A percentile compares a stretch with the other conserved stretches of the same genome.
These are phyloP conservation scores for Arrhamphus sclerolepis DNA, from an alignment of 2,797 vertebrate species.

Conservation along the genomic window DNA sequence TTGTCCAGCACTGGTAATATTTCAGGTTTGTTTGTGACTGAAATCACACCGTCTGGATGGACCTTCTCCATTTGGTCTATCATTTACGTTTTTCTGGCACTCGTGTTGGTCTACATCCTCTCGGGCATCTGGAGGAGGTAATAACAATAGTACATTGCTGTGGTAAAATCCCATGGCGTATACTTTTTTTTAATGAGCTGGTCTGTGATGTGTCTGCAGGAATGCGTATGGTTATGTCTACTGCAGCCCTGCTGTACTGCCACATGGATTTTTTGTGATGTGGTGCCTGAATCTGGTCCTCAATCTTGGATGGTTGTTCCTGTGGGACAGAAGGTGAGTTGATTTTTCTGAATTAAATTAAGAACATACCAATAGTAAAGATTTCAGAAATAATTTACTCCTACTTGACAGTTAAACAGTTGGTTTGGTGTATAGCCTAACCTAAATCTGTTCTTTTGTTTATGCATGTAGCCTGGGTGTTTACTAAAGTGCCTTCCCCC, in stretches of 20 bases:
- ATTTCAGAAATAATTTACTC: background rate
- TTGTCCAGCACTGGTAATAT: conserved; percentile 47
- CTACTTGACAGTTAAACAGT: background rate
- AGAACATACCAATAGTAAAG: too few relatives aligned
- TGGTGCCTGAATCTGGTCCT: conserved; percentile 69
- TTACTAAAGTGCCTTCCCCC: background rate
- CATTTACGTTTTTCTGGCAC: conserved; percentile 66
- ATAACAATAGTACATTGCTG: too few relatives aligned
- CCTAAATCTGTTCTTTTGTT: too few relatives aligned
- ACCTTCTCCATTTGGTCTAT: conserved; percentile 74
- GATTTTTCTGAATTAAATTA: too few relatives aligned
- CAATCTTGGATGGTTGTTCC: conserved; percentile 61
- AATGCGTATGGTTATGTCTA: conserved; percentile 71
- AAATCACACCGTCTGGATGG: conserved; percentile 72
- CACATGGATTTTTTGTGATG: conserved; percentile 62
- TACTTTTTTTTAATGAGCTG: background rate
- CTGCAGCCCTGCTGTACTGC: conserved; percentile 67
- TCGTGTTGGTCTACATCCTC: conserved; percentile 49
- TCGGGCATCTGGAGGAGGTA: conserved; percentile 63
- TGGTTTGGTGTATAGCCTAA: too few relatives aligned
- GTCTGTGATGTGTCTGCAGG: conserved; percentile 41
- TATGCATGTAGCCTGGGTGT: too few relatives aligned
- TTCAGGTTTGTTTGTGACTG: conserved; percentile 60
- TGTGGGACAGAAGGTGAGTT: conserved; percentile 72
- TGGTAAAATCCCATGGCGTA: background rate